A percentile compares a stretch with the other conserved stretches of the same genome.
These are phyloP conservation scores for Drosophila histrio DNA, from an alignment of 2,888 invertebrate genomes.

Conservation along the genomic window DNA sequence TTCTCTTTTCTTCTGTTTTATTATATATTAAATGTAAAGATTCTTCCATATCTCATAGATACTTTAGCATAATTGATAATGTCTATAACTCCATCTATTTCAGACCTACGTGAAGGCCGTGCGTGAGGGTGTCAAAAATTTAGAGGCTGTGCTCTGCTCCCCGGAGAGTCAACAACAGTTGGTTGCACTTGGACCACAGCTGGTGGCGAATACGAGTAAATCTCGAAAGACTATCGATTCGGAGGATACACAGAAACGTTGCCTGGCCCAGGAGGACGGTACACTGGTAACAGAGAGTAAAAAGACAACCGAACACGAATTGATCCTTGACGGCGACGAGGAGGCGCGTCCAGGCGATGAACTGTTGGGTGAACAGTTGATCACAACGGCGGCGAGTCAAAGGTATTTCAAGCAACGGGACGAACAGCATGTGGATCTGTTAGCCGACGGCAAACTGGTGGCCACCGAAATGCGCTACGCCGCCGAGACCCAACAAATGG, in stretches of 20 bases:
- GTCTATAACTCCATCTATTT: not conserved
- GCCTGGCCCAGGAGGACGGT: conserved; percentile 92
- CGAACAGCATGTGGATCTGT: conserved; percentile 92
- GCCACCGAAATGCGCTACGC: conserved; percentile 92
- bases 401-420: conserved; percentile 89
- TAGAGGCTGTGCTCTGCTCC: conserved; percentile 88
- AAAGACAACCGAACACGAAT: conserved; percentile 93
- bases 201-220: conserved; percentile 90
- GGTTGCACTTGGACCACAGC: conserved; percentile 88
- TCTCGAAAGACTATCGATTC: conserved; percentile 93
- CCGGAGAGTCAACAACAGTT: conserved; percentile 87
- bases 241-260: conserved; percentile 91
- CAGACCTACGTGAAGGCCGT: conserved; percentile 92
- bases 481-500: conserved; percentile 93
- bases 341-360: conserved; percentile 84
- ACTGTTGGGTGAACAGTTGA: conserved; percentile 75
- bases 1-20: too few relatives aligned
- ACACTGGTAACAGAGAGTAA: conserved; percentile 93
- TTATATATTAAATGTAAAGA: too few relatives aligned
- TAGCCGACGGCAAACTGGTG: conserved; percentile 92
- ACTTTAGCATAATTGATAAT: not conserved
- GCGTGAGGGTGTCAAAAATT: conserved; percentile 87
- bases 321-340: conserved; percentile 89
- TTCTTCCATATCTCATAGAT: too few relatives aligned
- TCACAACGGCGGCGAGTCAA: conserved; percentile 86